These are phyloP conservation scores for Caenorhabditis tropicalis DNA, from an alignment of 1,140 invertebrate species.

Conservation along the genomic window DNA sequence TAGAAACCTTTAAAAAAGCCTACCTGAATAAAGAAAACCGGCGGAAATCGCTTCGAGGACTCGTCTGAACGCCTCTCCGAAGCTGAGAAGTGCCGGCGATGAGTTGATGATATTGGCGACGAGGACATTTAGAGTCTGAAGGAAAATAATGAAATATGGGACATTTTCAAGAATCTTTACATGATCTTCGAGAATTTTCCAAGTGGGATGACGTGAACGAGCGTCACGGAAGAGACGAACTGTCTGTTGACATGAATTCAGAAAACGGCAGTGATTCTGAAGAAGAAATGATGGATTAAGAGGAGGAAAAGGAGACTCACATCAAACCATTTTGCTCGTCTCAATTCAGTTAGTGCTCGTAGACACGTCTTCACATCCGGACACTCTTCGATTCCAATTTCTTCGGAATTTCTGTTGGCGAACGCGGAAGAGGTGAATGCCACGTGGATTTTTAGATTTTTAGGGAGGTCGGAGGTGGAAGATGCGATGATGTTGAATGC, in stretches of 20 bases:
- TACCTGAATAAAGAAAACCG: conserved; percentile 36
- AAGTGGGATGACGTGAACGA: not conserved
- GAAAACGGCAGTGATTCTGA: not conserved
- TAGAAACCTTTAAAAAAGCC: too few species aligned
- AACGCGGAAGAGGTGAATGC: not conserved
- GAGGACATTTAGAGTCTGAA: conserved; percentile 32
- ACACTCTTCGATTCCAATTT: not conserved
- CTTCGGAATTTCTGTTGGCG: not conserved
- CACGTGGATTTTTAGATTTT: not conserved
- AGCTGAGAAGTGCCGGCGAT: not conserved
- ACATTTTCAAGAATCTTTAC: not conserved
- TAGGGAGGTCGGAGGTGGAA: not conserved
- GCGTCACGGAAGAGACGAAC: conserved; percentile 30
- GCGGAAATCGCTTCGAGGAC: conserved; percentile 39
- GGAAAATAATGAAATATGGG: not conserved
- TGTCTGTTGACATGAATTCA: not conserved
- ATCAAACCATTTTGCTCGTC: conserved; percentile 30
- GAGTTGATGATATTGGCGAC: conserved; percentile 12
- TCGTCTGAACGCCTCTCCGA: conserved; percentile 7
- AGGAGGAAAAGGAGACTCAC: not conserved
- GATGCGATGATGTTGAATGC: not conserved
- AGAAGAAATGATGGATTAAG: too few species aligned
- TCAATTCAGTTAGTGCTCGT: not conserved
- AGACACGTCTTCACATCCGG: not conserved
- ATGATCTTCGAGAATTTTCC: conserved; percentile 21